Base-by-base conservation (phyloP, 2,113 vertebrate species). In the Hemicordylus capensis region DNA sequence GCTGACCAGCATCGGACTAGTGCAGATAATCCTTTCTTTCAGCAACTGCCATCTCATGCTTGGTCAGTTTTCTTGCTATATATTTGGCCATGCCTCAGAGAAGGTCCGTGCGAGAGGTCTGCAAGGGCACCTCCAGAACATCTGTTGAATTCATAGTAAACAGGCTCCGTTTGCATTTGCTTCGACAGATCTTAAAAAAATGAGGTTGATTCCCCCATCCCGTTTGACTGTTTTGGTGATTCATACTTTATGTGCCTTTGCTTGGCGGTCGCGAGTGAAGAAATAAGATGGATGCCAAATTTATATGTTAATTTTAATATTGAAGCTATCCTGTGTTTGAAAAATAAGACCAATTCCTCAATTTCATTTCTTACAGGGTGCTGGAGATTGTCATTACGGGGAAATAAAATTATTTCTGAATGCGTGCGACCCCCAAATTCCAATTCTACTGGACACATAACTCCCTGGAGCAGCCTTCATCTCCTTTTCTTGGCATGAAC, bases 291-390 rank as follows among this genome's bases (percentile, higher is more conserved):
- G 95, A 96, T 96, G 96, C 87, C 95, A 95, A 94, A 96, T 97
- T 96, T 96, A 94, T 97, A 96, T 96, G 96, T 96, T 97, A 96
- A 96, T 96, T 96, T 95, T 95, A 95, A 95, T 95, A 96, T 90
- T 89, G 94, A 95, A 96, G 95, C 94, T 85, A 96, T 94, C 92
- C 87, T 96, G 70, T 90, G 94, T 92, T 96, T 96, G 95, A 95
- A 92, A 87, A 94, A 93, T 95, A 95, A 95, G 95, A 96, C 94
- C 95, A 95, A 93, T 96, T 95, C 94, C 93, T 95, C 95, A 95
- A 89, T 96, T 97, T 96, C 91, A 95, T 96, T 96, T 95, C 95
- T 96, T 96, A 94, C 19, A 54, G 91, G 92, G 90, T 91, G 94
- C 91, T 92, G 94, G 92, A 88, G 78, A 88, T 94, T 95, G 95